A percentile compares a stretch with the other conserved stretches of the same genome.
These are phyloP conservation scores for Eristalis arbustorum DNA, from an alignment of 2,888 invertebrate genomes.

Conservation along the genomic window DNA sequence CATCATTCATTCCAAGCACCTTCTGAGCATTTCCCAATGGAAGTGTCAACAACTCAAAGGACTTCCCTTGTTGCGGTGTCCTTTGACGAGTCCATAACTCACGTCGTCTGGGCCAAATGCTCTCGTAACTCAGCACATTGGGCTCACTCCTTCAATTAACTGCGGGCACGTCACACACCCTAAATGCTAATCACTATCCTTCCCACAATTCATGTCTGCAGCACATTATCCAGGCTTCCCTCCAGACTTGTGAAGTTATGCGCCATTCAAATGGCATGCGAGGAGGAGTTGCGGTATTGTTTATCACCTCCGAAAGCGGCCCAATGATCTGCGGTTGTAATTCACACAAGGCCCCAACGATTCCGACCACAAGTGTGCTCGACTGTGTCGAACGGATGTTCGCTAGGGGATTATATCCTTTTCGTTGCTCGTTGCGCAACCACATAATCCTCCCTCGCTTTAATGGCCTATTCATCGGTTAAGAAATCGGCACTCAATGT, in stretches of 20 bases:
- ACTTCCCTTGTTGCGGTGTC: not conserved
- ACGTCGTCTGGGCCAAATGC: no score
- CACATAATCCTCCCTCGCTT: not conserved
- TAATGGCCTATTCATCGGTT: not conserved
- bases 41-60: not conserved
- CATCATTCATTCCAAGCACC: not conserved
- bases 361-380: not conserved
- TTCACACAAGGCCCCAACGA: not conserved
- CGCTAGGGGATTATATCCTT: not conserved
- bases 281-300: conserved; percentile 15
- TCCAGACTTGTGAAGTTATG: not conserved
- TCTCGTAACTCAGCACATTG: not conserved
- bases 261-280: conserved; percentile 7
- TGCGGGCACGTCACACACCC: not conserved
- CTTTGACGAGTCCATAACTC: not conserved
- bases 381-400: not conserved
- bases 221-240: not conserved
- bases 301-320: conserved; percentile 18
- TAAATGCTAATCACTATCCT: not conserved
- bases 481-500: not conserved
- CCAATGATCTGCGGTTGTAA: conserved; percentile 4
- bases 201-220: not conserved
- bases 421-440: not conserved
- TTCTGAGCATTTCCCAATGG: not conserved
- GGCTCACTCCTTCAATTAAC: not conserved